Evolutionary conservation across 2,113 vertebrate genomes (phyloP).

Genomic region (Channa maculata): DNA sequence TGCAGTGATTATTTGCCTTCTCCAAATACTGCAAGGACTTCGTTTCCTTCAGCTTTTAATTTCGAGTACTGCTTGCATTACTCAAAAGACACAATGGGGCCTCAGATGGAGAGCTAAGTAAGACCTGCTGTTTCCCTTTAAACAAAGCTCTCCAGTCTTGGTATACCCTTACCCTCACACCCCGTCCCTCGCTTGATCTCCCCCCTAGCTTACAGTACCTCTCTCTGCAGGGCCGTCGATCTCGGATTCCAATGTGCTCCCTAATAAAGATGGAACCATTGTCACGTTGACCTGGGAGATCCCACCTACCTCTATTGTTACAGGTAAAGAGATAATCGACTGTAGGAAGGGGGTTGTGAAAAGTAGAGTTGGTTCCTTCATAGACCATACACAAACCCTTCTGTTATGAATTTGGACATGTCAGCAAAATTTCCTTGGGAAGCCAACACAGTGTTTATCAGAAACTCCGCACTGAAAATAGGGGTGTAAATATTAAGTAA

Average conservation of each 20-base stretch:
- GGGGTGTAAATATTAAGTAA: conserved; percentile 65
- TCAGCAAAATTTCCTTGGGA: background rate
- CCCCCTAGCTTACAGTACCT: conserved; percentile 27
- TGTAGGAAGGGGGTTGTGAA: background rate
- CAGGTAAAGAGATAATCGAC: conserved; percentile 63
- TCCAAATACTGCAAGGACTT: no score
- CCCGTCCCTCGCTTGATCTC: background rate
- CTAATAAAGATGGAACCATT: conserved; percentile 64
- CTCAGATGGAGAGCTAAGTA: conserved; percentile 52
- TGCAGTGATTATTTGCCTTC: background rate
- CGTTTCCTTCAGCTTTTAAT: background rate
- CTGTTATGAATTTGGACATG: conserved; percentile 25
- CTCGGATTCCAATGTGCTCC: conserved; percentile 71
- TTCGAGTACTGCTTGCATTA: background rate
- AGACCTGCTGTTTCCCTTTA: conserved; percentile 46
- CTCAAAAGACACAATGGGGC: conserved; percentile 44
- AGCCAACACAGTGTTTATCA: conserved; percentile 23
- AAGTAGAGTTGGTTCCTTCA: background rate
- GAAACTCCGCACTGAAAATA: conserved; percentile 47
- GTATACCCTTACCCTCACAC: background rate
- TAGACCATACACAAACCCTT: conserved; percentile 9
- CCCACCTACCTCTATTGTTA: conserved; percentile 72
- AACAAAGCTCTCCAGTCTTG: conserved; percentile 70
- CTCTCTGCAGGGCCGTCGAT: conserved; percentile 73
- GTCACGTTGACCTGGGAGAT: conserved; percentile 78